phyloP scores from a whole-genome alignment of 2,113 vertebrate genomes.

The Urocynchramus pylzowi region DNA sequence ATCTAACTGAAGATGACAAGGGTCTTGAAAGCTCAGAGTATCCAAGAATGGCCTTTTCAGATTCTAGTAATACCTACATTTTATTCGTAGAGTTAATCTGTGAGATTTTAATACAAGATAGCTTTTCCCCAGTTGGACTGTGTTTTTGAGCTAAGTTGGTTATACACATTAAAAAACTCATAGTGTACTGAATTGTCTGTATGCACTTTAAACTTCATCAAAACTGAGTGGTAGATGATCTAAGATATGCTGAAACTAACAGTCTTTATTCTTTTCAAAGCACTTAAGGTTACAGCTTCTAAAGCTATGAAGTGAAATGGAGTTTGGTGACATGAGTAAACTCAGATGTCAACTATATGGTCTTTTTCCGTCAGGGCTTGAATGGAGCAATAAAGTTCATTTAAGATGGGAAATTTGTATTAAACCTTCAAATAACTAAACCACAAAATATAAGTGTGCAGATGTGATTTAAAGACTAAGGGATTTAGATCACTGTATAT shows the following conservation, averaged over 20 bases:
- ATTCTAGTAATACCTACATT: not conserved
- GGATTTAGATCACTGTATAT: not conserved
- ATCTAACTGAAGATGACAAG: not conserved
- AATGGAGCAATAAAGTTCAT: not conserved
- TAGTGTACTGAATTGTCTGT: not conserved
- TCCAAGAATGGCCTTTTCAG: not conserved
- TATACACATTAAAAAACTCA: not conserved
- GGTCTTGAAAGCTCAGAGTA: not conserved
- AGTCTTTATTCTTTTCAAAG: not conserved
- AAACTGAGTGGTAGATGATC: not conserved
- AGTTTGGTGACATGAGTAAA: not conserved
- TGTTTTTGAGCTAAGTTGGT: not conserved
- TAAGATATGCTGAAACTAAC: not conserved
- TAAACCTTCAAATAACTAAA: not conserved
- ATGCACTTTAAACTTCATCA: not conserved
- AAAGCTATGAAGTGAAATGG: not conserved
- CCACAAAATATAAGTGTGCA: not conserved
- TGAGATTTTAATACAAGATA: not conserved
- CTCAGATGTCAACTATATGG: not conserved
- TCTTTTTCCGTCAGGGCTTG: not conserved
- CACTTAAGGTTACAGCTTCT: not conserved
- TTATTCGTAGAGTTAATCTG: not conserved
- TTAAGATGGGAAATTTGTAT: not conserved
- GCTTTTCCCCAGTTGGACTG: not conserved
- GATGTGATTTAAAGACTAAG: not conserved